Conservation (phyloP, 2,797 vertebrate genomes). For the Salmo trutta region DNA sequence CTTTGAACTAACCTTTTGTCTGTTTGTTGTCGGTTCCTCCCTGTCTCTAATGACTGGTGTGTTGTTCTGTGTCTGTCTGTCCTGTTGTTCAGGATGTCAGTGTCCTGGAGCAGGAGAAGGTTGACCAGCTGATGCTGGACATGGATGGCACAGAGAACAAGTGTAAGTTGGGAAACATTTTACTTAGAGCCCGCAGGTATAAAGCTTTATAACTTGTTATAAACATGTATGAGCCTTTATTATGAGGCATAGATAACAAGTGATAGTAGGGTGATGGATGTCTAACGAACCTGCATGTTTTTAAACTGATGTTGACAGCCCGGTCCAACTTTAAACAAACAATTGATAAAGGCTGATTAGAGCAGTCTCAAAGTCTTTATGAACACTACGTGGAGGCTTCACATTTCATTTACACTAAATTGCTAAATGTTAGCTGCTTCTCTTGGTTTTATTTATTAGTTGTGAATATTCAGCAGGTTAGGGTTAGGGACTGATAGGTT, state of each 20-base stretch:
- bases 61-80: slow-evolving; percentile 10
- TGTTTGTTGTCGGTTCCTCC: not conserved
- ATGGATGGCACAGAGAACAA: slow-evolving; percentile 99
- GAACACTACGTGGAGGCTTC: too few species aligned
- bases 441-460: not conserved
- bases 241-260: too few species aligned
- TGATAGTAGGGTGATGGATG: too few species aligned
- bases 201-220: not conserved
- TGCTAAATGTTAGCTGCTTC: not conserved
- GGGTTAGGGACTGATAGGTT: too few species aligned
- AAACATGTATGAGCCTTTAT: not conserved
- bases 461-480: not conserved
- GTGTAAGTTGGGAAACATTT: slow-evolving; percentile 76
- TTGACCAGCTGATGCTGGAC: slow-evolving; percentile 95
- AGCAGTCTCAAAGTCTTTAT: too few species aligned
- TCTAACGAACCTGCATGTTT: too few species aligned
- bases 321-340: too few species aligned
- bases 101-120: slow-evolving; percentile 91
- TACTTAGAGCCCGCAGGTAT: not conserved
- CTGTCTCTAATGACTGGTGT: not conserved
- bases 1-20: slow-evolving; percentile 7
- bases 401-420: too few species aligned
- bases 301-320: too few species aligned
- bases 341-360: too few species aligned
- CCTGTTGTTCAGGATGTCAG: slow-evolving; percentile 77